Evolutionary conservation across 2,888 invertebrate species (phyloP).

Genomic region (Aphidius colemani): DNA sequence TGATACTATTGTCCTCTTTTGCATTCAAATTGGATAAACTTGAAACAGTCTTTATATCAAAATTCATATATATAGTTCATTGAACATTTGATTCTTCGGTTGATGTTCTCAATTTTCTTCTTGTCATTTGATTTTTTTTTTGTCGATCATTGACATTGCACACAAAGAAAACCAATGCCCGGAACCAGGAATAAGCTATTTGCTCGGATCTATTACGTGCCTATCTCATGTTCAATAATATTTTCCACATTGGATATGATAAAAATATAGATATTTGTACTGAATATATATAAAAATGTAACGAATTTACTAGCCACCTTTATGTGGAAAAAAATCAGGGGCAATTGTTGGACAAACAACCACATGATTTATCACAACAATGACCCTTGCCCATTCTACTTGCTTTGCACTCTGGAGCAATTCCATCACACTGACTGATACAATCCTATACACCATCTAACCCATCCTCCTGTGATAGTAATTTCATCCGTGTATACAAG

Average conservation of each 20-base stretch:
- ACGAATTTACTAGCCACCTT: background rate
- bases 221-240: constrained; percentile 11
- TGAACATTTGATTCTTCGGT: constrained; percentile 10
- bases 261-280: no score
- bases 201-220: background rate
- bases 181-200: constrained; percentile 9
- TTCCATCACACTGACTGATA: constrained; percentile 15
- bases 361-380: constrained; percentile 37
- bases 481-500: constrained; percentile 16
- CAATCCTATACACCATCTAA: constrained; percentile 2
- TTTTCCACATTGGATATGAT: no score
- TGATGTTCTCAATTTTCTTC: constrained; percentile 17
- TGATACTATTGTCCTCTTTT: no score
- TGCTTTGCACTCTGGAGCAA: constrained; percentile 31
- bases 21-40: background rate
- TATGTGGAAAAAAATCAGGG: constrained; percentile 2
- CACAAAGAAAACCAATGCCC: constrained; percentile 14
- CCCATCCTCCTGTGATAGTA: background rate
- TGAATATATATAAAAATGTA: background rate
- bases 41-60: constrained; percentile 2
- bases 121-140: constrained; percentile 7
- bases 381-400: constrained; percentile 27
- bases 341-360: constrained; percentile 33
- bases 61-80: background rate
- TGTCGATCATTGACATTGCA: constrained; percentile 5